phyloP scores from a whole-genome alignment of 2,888 invertebrate species.

The Rhamphomyia laevipes region DNA sequence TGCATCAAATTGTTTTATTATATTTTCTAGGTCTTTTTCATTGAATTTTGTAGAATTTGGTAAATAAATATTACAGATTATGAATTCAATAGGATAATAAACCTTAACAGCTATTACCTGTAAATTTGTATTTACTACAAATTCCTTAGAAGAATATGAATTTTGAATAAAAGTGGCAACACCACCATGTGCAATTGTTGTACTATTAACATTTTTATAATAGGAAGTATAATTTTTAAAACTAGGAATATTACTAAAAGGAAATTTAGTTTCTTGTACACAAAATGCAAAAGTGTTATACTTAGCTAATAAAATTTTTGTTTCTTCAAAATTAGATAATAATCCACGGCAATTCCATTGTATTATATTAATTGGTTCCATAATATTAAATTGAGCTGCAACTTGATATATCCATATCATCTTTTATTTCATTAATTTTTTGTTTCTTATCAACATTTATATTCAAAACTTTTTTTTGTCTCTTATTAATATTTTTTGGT shows the following conservation, averaged over 20 bases:
- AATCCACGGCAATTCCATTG: not conserved
- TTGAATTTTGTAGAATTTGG: too few relatives aligned
- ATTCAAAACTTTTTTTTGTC: too few relatives aligned
- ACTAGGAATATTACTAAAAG: not conserved
- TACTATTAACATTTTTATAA: not conserved
- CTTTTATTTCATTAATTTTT: too few relatives aligned
- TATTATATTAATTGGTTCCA: too few relatives aligned
- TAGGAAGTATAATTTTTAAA: not conserved
- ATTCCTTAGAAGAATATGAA: not conserved
- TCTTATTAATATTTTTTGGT: too few relatives aligned
- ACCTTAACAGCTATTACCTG: not conserved
- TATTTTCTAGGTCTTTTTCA: conserved; percentile 3
- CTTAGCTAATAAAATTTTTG: not conserved
- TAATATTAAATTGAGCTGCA: too few relatives aligned
- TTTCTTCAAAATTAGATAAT: not conserved
- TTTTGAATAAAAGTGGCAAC: not conserved
- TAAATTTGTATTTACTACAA: not conserved
- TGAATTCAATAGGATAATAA: not conserved
- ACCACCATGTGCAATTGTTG: not conserved
- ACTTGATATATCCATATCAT: too few relatives aligned
- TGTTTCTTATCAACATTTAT: too few relatives aligned
- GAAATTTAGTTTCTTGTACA: not conserved
- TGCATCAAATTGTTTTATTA: conserved; percentile 3
- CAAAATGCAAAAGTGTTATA: not conserved
- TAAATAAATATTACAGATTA: not conserved